Base-by-base conservation (phyloP, 2,113 vertebrate genomes). In the Epinephelus moara region DNA sequence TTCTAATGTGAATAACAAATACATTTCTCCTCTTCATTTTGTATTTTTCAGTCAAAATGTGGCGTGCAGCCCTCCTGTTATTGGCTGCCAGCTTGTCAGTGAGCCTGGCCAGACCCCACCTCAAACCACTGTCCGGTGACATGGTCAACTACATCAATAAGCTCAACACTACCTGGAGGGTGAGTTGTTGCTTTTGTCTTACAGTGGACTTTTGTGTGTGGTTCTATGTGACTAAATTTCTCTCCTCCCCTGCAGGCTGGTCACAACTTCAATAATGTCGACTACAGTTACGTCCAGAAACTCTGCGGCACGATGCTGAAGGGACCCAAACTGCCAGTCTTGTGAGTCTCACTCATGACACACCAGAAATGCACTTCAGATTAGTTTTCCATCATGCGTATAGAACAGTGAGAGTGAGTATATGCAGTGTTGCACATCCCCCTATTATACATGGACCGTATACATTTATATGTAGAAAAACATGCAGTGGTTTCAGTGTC, bases 141-240 rank as follows among this genome's bases (percentile, higher is more conserved):
- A 92, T 99, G 96, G 91, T 99, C 82, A 96, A 97, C 92, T 96
- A 96, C 66, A 94, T 99, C 88, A 99, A 99, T 88, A 97, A 98
- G 57, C 81, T 93, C 23, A 99, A 99, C 93, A 97, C 96, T 3
- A 98, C 98, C 2, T 99, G 98, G 98, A 95, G 89, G 95, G 98
- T 99, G 87, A 91, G 59, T 9, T 18, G 10, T 62, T 56, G 2
- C 1, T 15, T 17, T 7, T n/a, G 1, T 14, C 6, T n/a, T 12
- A 3, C 6, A 2, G 4, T 7, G 9, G 52, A n/a, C 42, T 45
- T 45, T 45, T 45, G 42, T 45, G 42, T 66, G 4, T 11, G 1
- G 4, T 30, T 61, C 0, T 19, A 0, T 80, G 21, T 68, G 21
- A 61, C 10, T 57, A 25, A 72, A 70, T 78, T 0, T 14, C 5